These are phyloP conservation scores for Prosopocoilus inquinatus DNA, from an alignment of 2,888 invertebrate species.

Conservation along the genomic window DNA sequence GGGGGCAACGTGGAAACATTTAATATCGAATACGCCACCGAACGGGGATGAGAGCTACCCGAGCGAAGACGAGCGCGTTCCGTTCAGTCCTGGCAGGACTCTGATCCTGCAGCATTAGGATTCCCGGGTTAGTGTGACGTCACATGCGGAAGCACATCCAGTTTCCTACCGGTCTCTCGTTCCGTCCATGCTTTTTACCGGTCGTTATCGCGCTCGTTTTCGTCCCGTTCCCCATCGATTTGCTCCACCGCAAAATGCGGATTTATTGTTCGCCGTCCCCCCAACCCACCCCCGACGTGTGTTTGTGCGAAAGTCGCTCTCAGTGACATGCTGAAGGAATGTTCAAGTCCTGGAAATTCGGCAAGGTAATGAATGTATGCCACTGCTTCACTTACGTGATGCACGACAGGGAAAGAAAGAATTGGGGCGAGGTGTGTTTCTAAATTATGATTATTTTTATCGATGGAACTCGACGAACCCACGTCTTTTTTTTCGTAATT, in stretches of 20 bases:
- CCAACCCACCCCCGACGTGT: background rate
- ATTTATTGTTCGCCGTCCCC: background rate
- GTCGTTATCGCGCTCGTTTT: background rate
- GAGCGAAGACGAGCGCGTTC: slow-evolving; percentile 27
- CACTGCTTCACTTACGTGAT: background rate
- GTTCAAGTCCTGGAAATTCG: slow-evolving; percentile 48
- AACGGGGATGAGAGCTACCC: slow-evolving; percentile 5
- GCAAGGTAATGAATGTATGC: slow-evolving; percentile 35
- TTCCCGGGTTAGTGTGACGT: slow-evolving; percentile 51
- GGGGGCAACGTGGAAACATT: background rate
- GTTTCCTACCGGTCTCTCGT: slow-evolving; percentile 28
- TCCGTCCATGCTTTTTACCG: slow-evolving; percentile 38
- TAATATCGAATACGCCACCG: slow-evolving; percentile 1
- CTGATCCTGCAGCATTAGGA: slow-evolving; percentile 44
- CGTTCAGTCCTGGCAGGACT: slow-evolving; percentile 28
- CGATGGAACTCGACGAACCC: too few relatives aligned
- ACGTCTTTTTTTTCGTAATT: too few relatives aligned
- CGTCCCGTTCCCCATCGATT: background rate
- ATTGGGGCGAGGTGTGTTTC: too few relatives aligned
- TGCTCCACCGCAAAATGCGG: background rate
- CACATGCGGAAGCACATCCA: slow-evolving; percentile 45
- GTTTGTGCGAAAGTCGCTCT: slow-evolving; percentile 1
- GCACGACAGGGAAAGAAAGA: too few relatives aligned
- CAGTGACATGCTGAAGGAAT: slow-evolving; percentile 27
- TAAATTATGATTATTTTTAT: too few relatives aligned